Evolutionary conservation across 2,113 vertebrate genomes (phyloP), one percentile per base, ranked within the genome.

Genomic region (Eleginops maclovinus): DNA sequence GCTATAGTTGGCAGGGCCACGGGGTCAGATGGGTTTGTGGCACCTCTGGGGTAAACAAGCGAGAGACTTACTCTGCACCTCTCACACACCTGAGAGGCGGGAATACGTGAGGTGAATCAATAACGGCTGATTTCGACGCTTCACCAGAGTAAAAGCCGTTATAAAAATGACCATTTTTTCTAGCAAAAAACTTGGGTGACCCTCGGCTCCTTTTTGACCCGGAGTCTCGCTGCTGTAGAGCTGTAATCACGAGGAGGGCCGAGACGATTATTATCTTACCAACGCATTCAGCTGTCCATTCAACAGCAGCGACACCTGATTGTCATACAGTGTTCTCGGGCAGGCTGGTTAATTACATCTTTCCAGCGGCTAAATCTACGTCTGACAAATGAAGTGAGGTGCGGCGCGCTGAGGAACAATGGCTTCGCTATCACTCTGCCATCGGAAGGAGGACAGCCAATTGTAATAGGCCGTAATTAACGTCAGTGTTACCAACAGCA

Each of bases 381-480:
- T 83, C 74, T 73, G 81, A 91, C 87, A 88, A 89, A 89, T 84
- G 75, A 90, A 89, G 75, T 78, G 83, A 86, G 80, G 82, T 80
- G 74, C 65, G 19, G 74, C 50, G 53, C 60, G 55, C 84, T 41
- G 74, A 72, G 64, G 79, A 88, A 93, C 90, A 93, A 92, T 90
- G 77, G 78, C 55, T 74, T 83, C 68, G 79, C 90, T 88, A 80
- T 91, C 89, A 63, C 54, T 80, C 69, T 67, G 82, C 85, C 79
- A 69, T 21, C 81, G 80, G 89, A 84, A 90, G 90, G 90, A 89
- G 90, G 91, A 93, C 89, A 88, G 83, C 69, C 71, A 75, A 71
- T 82, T 77, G 88, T 88, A 89, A 93, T 87, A 77, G 79, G 84
- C 85, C 87, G 49, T 93, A 93, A 93, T 93, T 95, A 95, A 86